Percentiles rank a stretch among this genome's conserved stretches.
phyloP scores from a whole-genome alignment of 2,797 vertebrate species.

The Chiroxiphia lanceolata region DNA sequence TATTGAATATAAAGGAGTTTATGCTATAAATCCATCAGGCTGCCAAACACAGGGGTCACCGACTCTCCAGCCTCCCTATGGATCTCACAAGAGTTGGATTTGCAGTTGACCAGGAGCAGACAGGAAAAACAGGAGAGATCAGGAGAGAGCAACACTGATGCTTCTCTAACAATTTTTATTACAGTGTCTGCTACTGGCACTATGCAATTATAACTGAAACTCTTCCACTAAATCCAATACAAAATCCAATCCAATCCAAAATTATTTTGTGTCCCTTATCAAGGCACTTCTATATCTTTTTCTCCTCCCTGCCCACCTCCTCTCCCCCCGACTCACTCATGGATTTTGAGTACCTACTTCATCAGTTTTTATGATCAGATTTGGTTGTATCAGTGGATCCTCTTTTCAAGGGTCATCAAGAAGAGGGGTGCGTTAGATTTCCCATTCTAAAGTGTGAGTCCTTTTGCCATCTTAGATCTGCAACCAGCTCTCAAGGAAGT shows the following conservation, averaged over 20 bases:
- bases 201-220: neutral
- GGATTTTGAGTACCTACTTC: neutral
- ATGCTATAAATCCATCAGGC: neutral
- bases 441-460: neutral
- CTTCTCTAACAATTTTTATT: neutral
- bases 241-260: neutral
- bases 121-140: neutral
- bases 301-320: neutral
- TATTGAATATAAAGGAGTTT: neutral
- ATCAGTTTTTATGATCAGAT: neutral
- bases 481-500: neutral
- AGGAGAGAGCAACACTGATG: accelerated
- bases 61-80: neutral
- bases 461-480: neutral
- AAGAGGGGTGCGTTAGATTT: neutral
- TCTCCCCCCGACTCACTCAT: too few relatives aligned
- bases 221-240: neutral
- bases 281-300: neutral
- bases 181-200: neutral
- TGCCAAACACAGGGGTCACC: neutral
- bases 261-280: neutral
- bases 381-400: neutral
- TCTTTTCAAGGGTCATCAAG: neutral
- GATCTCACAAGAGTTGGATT: neutral
- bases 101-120: neutral